Evolutionary conservation across 2,888 invertebrate genomes (phyloP).

Genomic region (Sycophila texana): DNA sequence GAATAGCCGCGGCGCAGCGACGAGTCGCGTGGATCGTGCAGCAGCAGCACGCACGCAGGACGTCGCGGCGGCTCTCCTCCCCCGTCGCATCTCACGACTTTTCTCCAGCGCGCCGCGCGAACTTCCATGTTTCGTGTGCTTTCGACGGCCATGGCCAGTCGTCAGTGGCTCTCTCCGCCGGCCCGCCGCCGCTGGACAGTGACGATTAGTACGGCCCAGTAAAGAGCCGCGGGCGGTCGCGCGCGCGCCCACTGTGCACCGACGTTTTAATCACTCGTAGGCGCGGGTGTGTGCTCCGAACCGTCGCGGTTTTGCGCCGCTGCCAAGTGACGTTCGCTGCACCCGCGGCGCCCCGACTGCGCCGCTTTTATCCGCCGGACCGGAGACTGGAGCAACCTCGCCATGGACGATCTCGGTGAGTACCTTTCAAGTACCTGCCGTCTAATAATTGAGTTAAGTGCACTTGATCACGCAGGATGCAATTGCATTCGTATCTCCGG

Average conservation of each 20-base stretch:
- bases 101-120: neutral
- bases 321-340: slow-evolving; percentile 2
- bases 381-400: neutral
- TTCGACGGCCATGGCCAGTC: neutral
- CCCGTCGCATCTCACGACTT: neutral
- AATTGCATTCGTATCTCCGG: neutral
- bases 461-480: neutral
- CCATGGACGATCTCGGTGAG: slow-evolving; percentile 55
- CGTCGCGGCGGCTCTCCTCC: slow-evolving; percentile 2
- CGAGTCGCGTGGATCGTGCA: neutral
- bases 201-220: neutral
- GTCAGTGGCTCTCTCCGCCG: neutral
- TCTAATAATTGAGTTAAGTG: neutral
- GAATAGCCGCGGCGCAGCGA: neutral
- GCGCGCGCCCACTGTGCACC: neutral
- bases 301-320: neutral
- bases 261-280: neutral
- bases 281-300: neutral
- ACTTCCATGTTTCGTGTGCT: neutral
- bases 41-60: slow-evolving; percentile 2
- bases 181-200: neutral
- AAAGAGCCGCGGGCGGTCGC: neutral
- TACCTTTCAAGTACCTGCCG: neutral
- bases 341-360: neutral
- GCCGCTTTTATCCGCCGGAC: neutral